phyloP scores from a whole-genome alignment of 2,113 vertebrate species.

The Prietella phreatophila region DNA sequence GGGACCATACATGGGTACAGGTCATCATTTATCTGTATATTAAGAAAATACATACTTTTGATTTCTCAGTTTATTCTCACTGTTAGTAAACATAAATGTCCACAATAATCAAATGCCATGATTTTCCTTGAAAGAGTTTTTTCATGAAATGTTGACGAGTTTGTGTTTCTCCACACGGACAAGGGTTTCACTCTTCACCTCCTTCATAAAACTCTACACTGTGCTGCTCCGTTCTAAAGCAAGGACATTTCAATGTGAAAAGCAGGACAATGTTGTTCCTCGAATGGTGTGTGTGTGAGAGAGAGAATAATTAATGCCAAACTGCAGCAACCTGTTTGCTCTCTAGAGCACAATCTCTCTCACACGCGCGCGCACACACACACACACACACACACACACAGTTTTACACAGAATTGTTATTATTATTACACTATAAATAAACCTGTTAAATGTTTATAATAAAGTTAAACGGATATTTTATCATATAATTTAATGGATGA shows the following conservation, averaged over 20 bases:
- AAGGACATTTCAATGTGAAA: slow-evolving; percentile 70
- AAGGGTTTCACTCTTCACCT: too few relatives aligned
- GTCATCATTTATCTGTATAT: background rate
- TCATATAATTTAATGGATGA: background rate
- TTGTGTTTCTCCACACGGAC: background rate
- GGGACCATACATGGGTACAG: slow-evolving; percentile 80
- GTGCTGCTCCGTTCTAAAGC: background rate
- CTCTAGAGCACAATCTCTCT: background rate
- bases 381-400: background rate
- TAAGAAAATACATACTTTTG: background rate
- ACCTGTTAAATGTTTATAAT: too few relatives aligned
- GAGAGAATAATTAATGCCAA: background rate
- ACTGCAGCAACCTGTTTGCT: slow-evolving; percentile 31
- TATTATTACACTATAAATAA: background rate
- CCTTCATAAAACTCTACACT: background rate
- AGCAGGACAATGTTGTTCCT: slow-evolving; percentile 59
- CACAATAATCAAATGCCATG: background rate
- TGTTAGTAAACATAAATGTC: background rate
- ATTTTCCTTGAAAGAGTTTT: background rate
- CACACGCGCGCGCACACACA: too few relatives aligned
- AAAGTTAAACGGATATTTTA: background rate
- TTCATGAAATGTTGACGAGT: background rate
- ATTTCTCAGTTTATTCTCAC: background rate
- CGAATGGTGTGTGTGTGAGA: slow-evolving; percentile 51
- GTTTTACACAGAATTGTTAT: too few relatives aligned